Conservation (phyloP, 2,113 vertebrate genomes). For the Phocoena phocoena region DNA sequence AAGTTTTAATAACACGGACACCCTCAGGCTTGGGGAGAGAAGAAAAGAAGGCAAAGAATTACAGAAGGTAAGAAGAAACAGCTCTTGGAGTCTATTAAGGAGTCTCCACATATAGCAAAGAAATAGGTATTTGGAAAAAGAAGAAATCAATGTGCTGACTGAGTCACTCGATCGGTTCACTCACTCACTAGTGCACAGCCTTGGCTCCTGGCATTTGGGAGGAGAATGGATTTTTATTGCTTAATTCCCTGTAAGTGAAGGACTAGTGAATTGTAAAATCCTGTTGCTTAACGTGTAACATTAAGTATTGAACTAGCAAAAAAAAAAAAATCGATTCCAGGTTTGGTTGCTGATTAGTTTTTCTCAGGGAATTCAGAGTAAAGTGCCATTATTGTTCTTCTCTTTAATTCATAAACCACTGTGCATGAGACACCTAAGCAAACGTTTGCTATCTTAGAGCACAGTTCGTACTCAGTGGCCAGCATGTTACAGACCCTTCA, state of each 20-base stretch:
- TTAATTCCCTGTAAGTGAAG: constrained; percentile 84
- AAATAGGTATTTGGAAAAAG: constrained; percentile 58
- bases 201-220: constrained; percentile 76
- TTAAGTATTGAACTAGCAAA: constrained; percentile 82
- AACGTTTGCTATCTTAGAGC: background rate
- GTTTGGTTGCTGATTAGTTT: constrained; percentile 79
- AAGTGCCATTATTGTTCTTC: constrained; percentile 63
- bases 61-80: background rate
- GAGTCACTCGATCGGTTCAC: constrained; percentile 63
- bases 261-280: constrained; percentile 83
- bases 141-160: constrained; percentile 67
- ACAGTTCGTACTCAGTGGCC: background rate
- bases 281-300: constrained; percentile 82
- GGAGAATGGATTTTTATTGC: constrained; percentile 83
- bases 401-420: constrained; percentile 68
- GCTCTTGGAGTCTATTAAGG: background rate
- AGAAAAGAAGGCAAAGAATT: background rate
- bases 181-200: constrained; percentile 60
- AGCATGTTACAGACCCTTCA: background rate
- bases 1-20: background rate
- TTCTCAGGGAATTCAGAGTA: constrained; percentile 76
- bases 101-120: background rate
- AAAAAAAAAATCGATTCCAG: constrained; percentile 79
- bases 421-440: background rate
- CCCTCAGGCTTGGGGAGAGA: background rate